Evolutionary conservation across 2,888 invertebrate species (phyloP).

Genomic region (Alviniconcha strummeri): DNA sequence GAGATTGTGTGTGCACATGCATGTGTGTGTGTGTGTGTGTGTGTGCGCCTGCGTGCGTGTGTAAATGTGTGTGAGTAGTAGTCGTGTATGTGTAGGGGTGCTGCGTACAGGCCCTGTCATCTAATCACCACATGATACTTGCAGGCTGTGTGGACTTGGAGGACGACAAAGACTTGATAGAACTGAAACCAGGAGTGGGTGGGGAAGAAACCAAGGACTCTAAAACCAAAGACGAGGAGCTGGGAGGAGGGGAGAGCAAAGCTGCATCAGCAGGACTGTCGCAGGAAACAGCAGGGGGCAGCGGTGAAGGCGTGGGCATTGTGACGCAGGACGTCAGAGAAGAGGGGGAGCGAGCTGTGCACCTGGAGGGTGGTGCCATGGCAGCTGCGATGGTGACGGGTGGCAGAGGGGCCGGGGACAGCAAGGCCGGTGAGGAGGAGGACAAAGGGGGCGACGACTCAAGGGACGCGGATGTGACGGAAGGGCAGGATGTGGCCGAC

Average conservation of each 20-base stretch:
- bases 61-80: background rate
- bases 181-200: conserved; percentile 35
- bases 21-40: background rate
- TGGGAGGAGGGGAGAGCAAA: background rate
- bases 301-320: background rate
- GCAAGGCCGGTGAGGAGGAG: conserved; percentile 36
- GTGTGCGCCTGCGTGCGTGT: background rate
- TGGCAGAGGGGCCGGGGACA: conserved; percentile 30
- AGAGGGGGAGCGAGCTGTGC: conserved; percentile 13
- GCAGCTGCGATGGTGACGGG: conserved; percentile 31
- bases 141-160: conserved; percentile 29
- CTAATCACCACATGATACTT: background rate
- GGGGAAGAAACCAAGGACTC: conserved; percentile 38
- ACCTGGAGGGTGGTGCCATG: conserved; percentile 33
- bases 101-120: background rate
- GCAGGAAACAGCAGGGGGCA: conserved; percentile 9
- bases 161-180: conserved; percentile 39
- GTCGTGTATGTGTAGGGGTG: background rate
- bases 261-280: background rate
- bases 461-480: background rate
- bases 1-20: background rate
- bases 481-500: background rate
- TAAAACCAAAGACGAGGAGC: conserved; percentile 34
- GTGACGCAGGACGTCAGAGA: background rate
- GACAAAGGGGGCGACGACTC: conserved; percentile 26